phyloP scores from a whole-genome alignment of 1,140 invertebrate genomes.

The Hypsibius dujardini region DNA sequence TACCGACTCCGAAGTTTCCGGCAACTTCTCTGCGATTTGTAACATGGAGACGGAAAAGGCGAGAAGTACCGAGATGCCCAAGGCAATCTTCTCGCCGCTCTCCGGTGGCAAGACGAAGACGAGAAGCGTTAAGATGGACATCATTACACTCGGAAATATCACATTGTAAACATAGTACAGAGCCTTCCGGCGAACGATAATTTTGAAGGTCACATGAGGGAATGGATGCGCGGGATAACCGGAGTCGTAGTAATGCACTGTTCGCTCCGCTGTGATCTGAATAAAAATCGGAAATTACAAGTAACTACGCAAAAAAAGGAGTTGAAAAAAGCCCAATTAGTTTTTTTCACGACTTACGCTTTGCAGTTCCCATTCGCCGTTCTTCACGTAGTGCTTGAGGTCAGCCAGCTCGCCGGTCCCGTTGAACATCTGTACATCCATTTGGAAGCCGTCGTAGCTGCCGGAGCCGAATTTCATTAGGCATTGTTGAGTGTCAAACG shows the following conservation, averaged over 20 bases:
- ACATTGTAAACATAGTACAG: constrained; percentile 40
- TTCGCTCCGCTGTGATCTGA: constrained; percentile 31
- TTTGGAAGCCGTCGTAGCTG: constrained; percentile 35
- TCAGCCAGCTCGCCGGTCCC: constrained; percentile 37
- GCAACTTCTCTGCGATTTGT: constrained; percentile 42
- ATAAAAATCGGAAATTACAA: too few relatives aligned
- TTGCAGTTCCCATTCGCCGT: constrained; percentile 43
- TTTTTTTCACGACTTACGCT: too few relatives aligned
- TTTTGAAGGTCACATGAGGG: constrained; percentile 85
- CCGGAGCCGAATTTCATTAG: constrained; percentile 44
- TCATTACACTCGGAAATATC: constrained; percentile 42
- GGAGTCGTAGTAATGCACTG: constrained; percentile 37
- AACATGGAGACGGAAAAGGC: constrained; percentile 43
- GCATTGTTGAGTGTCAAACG: constrained; percentile 46
- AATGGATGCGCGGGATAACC: constrained; percentile 38
- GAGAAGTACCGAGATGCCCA: constrained; percentile 41
- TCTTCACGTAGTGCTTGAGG: constrained; percentile 41
- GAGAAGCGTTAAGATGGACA: constrained; percentile 39
- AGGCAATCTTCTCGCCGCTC: constrained; percentile 43
- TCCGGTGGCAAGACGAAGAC: constrained; percentile 44
- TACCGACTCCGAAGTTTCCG: constrained; percentile 43
- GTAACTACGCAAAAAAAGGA: too few relatives aligned
- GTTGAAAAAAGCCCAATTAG: too few relatives aligned
- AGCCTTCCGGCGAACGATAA: constrained; percentile 56
- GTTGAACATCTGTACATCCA: constrained; percentile 39